These are phyloP conservation scores for Aleiodes sp. DNA, from an alignment of 1,140 invertebrate species.

Conservation along the genomic window DNA sequence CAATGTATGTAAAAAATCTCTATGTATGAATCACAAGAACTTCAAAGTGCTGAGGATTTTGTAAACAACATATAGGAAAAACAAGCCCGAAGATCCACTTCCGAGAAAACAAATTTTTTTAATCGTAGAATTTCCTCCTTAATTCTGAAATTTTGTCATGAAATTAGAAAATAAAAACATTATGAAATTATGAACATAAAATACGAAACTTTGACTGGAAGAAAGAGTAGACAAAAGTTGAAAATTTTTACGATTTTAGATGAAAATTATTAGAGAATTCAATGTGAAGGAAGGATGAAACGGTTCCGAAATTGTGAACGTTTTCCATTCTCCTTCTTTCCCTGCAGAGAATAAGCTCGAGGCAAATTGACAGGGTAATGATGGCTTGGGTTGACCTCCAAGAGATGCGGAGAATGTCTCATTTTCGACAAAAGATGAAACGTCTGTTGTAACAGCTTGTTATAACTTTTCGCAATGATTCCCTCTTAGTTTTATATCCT, in stretches of 20 bases:
- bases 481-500: too few species aligned
- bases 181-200: too few species aligned
- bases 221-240: neutral
- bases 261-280: neutral
- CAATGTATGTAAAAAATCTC: neutral
- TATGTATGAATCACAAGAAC: too few species aligned
- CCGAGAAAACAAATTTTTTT: slow-evolving; percentile 4
- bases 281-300: neutral
- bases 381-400: neutral
- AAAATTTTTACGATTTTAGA: slow-evolving; percentile 15
- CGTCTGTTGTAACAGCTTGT: neutral
- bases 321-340: neutral
- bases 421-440: neutral
- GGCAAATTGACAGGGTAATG: neutral
- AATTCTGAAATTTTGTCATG: slow-evolving; percentile 2
- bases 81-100: neutral
- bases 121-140: slow-evolving; percentile 1
- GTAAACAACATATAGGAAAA: neutral
- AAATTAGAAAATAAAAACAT: neutral
- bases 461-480: too few species aligned
- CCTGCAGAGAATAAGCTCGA: neutral
- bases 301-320: neutral
- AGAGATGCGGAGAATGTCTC: neutral
- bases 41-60: too few species aligned
- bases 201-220: too few species aligned